phyloP scores from a whole-genome alignment of 2,797 vertebrate species.

The Graptemys geographica region DNA sequence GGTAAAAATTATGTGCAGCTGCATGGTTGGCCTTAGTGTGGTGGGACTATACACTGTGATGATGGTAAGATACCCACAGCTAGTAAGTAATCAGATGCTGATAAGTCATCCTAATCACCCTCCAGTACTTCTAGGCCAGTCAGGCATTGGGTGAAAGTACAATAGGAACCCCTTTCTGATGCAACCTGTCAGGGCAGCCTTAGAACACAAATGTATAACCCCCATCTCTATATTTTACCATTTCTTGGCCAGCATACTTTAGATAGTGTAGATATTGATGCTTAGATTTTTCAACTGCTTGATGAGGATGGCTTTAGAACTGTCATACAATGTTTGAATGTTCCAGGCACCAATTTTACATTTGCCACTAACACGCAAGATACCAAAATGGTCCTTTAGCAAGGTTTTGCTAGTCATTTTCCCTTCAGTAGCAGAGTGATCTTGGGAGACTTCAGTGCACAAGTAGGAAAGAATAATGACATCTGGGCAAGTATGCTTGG shows the following conservation, averaged over 20 bases:
- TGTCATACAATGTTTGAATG: not conserved
- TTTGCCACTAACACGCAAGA: too few relatives aligned
- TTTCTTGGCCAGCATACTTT: not conserved
- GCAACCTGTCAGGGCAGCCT: not conserved
- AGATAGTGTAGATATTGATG: not conserved
- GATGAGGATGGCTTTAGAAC: not conserved
- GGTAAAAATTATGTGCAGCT: not conserved
- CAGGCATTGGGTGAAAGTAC: not conserved
- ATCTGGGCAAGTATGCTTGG: too few relatives aligned
- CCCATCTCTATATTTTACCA: not conserved
- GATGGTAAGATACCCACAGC: not conserved
- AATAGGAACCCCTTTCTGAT: not conserved
- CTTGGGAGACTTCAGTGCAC: too few relatives aligned
- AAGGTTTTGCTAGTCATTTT: too few relatives aligned
- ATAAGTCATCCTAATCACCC: not conserved
- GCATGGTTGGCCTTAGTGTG: not conserved
- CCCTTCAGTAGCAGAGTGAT: too few relatives aligned
- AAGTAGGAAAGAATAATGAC: too few relatives aligned
- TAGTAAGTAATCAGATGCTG: not conserved
- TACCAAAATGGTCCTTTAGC: too few relatives aligned
- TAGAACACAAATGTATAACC: not conserved
- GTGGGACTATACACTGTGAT: not conserved
- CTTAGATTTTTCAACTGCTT: not conserved
- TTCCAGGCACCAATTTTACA: too few relatives aligned
- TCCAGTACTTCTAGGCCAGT: not conserved